Evolutionary conservation across 1,140 invertebrate species (phyloP).

Genomic region (Apis mellifera): Amel_HAv3.1 CM009931.2:18416001-18416500

Average conservation of each 20-base stretch:
- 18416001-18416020: background rate
- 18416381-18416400: conserved; percentile 89
- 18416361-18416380: conserved; percentile 92
- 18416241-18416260: conserved; percentile 70
- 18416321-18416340: conserved; percentile 88
- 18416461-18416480: conserved; percentile 87
- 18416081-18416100: background rate
- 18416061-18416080: conserved; percentile 6
- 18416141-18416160: conserved; percentile 15
- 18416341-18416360: conserved; percentile 89
- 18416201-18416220: conserved; percentile 63
- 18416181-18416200: conserved; percentile 64
- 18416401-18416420: conserved; percentile 85
- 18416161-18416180: conserved; percentile 22
- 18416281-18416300: conserved; percentile 75
- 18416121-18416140: conserved; percentile 8
- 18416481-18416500: conserved; percentile 84
- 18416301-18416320: conserved; percentile 84
- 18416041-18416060: background rate
- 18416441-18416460: conserved; percentile 85
- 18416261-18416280: conserved; percentile 70
- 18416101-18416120: conserved; percentile 28
- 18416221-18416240: conserved; percentile 75
- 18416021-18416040: conserved; percentile 22
- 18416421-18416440: conserved; percentile 84